These are phyloP conservation scores for Leucophenga varia DNA, from an alignment of 1,140 invertebrate species.

Conservation along the genomic window DNA sequence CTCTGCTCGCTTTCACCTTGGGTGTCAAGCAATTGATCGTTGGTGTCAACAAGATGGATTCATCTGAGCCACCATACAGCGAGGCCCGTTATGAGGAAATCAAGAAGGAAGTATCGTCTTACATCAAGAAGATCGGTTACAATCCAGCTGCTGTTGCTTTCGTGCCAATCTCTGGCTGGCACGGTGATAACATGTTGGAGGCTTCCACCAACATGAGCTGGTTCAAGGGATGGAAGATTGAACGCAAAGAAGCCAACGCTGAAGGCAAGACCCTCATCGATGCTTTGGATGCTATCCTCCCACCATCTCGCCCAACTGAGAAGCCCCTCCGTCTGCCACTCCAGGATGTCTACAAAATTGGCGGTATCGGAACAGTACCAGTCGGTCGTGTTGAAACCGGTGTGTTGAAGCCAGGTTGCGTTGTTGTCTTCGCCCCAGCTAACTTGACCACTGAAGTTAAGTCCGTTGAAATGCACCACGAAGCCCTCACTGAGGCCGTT, in stretches of 20 bases:
- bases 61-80: conserved; percentile 86
- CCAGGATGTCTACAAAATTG: conserved; percentile 98
- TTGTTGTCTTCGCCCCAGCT: conserved; percentile 87
- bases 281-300: conserved; percentile 84
- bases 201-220: conserved; percentile 80
- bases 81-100: conserved; percentile 88
- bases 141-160: conserved; percentile 88
- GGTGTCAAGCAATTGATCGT: conserved; percentile 94
- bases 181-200: conserved; percentile 93
- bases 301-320: conserved; percentile 83
- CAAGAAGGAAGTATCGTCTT: conserved; percentile 84
- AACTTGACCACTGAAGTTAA: conserved; percentile 93
- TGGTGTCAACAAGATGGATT: conserved; percentile 96
- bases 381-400: conserved; percentile 97
- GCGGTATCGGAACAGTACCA: conserved; percentile 97
- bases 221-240: conserved; percentile 90
- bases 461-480: conserved; percentile 96
- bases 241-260: conserved; percentile 82
- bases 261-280: conserved; percentile 84
- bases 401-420: conserved; percentile 88
- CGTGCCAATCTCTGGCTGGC: conserved; percentile 93
- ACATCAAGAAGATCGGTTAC: conserved; percentile 96
- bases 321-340: conserved; percentile 88
- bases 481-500: conserved; percentile 80
- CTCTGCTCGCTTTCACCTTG: conserved; percentile 88